Evolutionary conservation across 2,113 vertebrate genomes (phyloP).

Genomic region (Zosterops lateralis): DNA sequence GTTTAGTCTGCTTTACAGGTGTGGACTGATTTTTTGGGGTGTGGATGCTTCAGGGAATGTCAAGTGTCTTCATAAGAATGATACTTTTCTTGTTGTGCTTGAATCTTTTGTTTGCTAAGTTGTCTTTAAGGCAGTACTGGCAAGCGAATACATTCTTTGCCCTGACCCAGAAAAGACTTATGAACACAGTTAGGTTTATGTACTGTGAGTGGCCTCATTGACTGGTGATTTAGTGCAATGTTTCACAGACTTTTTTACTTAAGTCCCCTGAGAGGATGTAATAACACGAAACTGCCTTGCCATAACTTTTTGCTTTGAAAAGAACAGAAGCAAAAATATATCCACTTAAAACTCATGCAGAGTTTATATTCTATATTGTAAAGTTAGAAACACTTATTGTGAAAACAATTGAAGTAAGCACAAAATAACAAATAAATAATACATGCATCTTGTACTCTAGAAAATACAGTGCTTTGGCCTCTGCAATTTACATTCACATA

Average conservation of each 20-base stretch:
- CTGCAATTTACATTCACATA: neutral
- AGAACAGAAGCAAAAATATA: conserved; percentile 1
- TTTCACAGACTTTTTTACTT: neutral
- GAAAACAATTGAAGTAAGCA: neutral
- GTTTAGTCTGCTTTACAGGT: conserved; percentile 50
- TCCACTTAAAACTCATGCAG: neutral
- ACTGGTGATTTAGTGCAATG: conserved; percentile 11
- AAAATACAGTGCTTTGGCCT: neutral
- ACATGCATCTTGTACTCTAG: neutral
- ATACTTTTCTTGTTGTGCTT: conserved; percentile 49
- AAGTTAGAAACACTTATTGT: neutral
- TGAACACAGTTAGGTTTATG: neutral
- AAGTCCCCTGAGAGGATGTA: neutral
- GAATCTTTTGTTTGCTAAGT: conserved; percentile 51
- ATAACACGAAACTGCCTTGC: neutral
- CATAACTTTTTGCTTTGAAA: neutral
- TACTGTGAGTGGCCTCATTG: conserved; percentile 26
- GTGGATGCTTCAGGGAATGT: conserved; percentile 49
- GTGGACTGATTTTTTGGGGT: conserved; percentile 53
- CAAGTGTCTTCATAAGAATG: conserved; percentile 41
- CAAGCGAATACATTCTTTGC: conserved; percentile 40
- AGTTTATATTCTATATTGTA: neutral
- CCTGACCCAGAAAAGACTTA: conserved; percentile 39
- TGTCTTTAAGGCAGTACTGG: conserved; percentile 34
- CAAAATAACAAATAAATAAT: neutral